These are phyloP conservation scores for Aleadryas rufinucha DNA, from an alignment of 2,113 vertebrate species.

Conservation along the genomic window DNA sequence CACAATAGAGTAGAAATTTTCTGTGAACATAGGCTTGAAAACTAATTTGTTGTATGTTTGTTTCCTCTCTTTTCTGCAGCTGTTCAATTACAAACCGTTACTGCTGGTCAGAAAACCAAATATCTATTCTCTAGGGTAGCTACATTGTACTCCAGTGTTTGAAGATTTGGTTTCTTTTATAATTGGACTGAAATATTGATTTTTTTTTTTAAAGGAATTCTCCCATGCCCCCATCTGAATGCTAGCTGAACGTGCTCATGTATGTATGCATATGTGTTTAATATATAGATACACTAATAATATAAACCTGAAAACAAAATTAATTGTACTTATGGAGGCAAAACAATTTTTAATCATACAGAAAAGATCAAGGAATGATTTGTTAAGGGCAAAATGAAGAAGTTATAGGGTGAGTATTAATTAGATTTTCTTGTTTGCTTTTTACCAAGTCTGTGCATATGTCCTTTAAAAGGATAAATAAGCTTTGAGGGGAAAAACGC, in stretches of 20 bases:
- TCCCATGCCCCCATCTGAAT: neutral
- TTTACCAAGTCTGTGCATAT: neutral
- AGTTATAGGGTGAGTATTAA: neutral
- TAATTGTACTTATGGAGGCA: neutral
- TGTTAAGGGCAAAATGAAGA: neutral
- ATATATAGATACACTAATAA: neutral
- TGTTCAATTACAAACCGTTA: constrained; percentile 24
- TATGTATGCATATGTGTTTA: neutral
- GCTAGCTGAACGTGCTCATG: neutral
- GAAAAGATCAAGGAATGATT: neutral
- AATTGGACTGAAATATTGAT: constrained; percentile 1
- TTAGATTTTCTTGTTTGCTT: neutral
- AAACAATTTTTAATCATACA: neutral
- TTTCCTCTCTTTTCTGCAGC: constrained; percentile 42
- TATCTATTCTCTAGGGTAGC: constrained; percentile 13
- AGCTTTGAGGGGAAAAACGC: neutral
- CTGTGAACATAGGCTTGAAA: constrained; percentile 10
- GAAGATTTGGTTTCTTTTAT: constrained; percentile 31
- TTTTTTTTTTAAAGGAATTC: neutral
- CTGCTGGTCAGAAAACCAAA: constrained; percentile 39
- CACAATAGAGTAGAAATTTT: neutral
- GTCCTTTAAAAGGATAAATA: neutral
- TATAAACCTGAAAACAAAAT: neutral
- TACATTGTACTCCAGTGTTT: neutral
- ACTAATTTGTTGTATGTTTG: constrained; percentile 39